Percentiles rank a stretch among this genome's conserved stretches.
Evolutionary conservation across 2,888 invertebrate species (phyloP).

Genomic region (Hyalella azteca): DNA sequence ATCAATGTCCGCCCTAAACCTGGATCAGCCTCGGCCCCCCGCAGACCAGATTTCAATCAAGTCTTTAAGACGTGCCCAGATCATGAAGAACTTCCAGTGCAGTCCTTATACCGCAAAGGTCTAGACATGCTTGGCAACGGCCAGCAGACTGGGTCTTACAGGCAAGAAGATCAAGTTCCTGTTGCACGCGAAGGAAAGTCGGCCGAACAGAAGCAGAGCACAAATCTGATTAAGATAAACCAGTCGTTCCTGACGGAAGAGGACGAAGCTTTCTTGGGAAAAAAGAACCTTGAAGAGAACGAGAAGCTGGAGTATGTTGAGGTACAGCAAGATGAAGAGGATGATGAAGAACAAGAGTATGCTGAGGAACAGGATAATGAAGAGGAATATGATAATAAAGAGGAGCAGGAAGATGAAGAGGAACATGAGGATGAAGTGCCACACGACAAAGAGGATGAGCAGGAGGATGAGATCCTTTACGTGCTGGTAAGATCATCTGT

Average conservation of each 20-base stretch:
- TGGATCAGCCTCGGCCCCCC: not conserved
- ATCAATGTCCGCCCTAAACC: not conserved
- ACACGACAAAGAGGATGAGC: constrained; percentile 4
- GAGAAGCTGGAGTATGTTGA: not conserved
- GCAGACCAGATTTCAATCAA: not conserved
- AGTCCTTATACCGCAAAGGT: too few species aligned
- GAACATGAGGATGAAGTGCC: constrained; percentile 39
- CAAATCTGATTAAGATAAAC: too few species aligned
- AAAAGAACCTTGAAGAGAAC: not conserved
- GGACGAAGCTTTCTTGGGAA: not conserved
- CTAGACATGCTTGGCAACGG: too few species aligned
- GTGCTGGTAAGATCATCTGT: not conserved
- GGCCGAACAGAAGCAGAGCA: too few species aligned
- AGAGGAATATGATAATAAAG: constrained; percentile 33
- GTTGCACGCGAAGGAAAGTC: too few species aligned
- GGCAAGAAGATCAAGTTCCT: too few species aligned
- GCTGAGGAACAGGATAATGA: constrained; percentile 12
- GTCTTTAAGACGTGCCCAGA: too few species aligned
- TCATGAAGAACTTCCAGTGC: too few species aligned
- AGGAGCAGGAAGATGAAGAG: constrained; percentile 37
- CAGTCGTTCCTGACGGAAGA: not conserved
- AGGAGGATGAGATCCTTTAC: not conserved
- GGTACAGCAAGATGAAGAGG: constrained; percentile 41
- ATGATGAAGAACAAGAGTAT: constrained; percentile 35
- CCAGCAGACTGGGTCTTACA: too few species aligned